Conservation (phyloP, 2,888 invertebrate genomes). For the Disparrhopalites patrizii region DNA sequence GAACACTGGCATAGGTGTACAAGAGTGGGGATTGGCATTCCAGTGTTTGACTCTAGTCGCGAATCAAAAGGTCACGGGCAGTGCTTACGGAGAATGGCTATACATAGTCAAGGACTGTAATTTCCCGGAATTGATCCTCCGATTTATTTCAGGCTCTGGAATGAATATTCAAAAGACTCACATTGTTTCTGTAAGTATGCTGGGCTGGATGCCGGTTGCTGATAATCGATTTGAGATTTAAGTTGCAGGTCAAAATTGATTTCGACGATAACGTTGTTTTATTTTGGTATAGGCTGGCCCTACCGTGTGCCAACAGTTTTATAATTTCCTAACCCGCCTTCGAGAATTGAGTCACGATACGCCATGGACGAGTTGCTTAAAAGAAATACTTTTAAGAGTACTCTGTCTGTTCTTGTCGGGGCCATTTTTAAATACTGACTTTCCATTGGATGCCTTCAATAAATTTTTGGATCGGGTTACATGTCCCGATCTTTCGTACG, state of each 20-base stretch:
- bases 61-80: slow-evolving; percentile 40
- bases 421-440: slow-evolving; percentile 52
- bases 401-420: slow-evolving; percentile 48
- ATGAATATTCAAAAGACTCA: slow-evolving; percentile 51
- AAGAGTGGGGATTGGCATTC: slow-evolving; percentile 75
- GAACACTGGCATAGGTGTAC: slow-evolving; percentile 64
- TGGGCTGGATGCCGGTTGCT: background rate
- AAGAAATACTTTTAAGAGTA: slow-evolving; percentile 45
- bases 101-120: slow-evolving; percentile 46
- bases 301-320: slow-evolving; percentile 67
- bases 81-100: slow-evolving; percentile 49
- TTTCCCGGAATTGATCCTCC: slow-evolving; percentile 57
- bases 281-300: slow-evolving; percentile 63
- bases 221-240: background rate
- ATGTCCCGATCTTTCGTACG: slow-evolving; percentile 63
- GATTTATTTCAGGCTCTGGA: slow-evolving; percentile 65
- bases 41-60: slow-evolving; percentile 67
- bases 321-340: slow-evolving; percentile 66
- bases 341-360: slow-evolving; percentile 55
- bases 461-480: slow-evolving; percentile 65
- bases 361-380: slow-evolving; percentile 45
- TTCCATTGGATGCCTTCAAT: slow-evolving; percentile 70
- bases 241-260: background rate
- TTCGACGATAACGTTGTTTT: background rate
- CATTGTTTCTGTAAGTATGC: slow-evolving; percentile 35